These are phyloP conservation scores for Nesometra sesokonis DNA, from an alignment of 35 echinoderm and acorn worm genomes.

Conservation along the genomic window DNA sequence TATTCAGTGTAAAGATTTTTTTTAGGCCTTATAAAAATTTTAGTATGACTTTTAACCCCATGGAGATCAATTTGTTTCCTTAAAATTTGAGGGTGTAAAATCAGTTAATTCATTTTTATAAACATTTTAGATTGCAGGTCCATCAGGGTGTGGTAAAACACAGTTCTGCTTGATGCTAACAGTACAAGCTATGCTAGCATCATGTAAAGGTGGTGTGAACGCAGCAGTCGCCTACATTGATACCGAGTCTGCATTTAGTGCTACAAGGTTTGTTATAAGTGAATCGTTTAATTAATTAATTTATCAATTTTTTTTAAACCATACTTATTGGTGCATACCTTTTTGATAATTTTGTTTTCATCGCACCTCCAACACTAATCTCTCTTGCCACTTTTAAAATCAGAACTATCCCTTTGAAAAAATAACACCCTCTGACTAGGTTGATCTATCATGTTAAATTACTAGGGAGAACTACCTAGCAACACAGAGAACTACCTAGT, in stretches of 20 bases:
- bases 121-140: constrained; percentile 75
- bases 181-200: constrained; percentile 66
- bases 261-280: constrained; percentile 57
- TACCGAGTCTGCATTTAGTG: constrained; percentile 87
- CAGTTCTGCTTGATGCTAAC: constrained; percentile 86
- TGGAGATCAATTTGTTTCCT: neutral
- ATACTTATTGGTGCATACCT: too few relatives aligned
- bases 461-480: too few relatives aligned
- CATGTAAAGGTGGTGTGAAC: constrained; percentile 34
- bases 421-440: too few relatives aligned
- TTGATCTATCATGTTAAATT: too few relatives aligned
- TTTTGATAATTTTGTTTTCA: too few relatives aligned
- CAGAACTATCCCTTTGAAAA: too few relatives aligned
- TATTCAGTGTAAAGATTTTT: too few relatives aligned
- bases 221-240: constrained; percentile 82
- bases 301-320: too few relatives aligned
- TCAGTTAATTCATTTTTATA: neutral
- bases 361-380: too few relatives aligned
- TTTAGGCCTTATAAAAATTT: neutral
- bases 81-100: neutral
- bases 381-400: too few relatives aligned
- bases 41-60: neutral
- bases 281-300: too few relatives aligned
- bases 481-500: too few relatives aligned
- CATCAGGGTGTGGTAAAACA: constrained; percentile 88